Conservation (phyloP, 2,797 vertebrate species). For the Pseudochirops cupreus region DNA sequence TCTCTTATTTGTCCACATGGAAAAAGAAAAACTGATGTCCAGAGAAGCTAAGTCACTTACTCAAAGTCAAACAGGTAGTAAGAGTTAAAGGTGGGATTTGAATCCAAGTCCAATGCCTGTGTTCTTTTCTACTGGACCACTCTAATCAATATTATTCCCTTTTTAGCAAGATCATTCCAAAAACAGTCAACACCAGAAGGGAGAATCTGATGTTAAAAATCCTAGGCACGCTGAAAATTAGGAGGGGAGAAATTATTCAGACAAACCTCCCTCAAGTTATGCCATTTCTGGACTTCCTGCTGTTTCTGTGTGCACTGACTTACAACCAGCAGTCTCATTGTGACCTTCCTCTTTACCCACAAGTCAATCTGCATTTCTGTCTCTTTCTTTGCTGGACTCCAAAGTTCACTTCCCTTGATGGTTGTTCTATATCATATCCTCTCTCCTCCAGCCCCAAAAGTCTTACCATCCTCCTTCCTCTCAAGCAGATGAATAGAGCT, state of each 20-base stretch:
- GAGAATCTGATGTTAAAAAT: background rate
- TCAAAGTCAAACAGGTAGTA: background rate
- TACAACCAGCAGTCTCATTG: background rate
- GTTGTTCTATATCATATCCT: background rate
- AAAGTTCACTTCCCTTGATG: background rate
- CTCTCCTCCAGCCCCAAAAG: background rate
- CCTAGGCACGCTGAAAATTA: background rate
- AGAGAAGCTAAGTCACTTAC: background rate
- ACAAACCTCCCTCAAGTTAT: background rate
- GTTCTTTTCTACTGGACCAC: background rate
- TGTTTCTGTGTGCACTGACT: background rate
- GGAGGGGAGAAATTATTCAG: background rate
- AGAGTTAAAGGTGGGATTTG: background rate
- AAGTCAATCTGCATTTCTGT: background rate
- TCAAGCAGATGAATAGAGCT: background rate
- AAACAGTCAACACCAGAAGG: background rate
- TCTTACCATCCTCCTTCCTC: background rate
- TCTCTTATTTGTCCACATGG: background rate
- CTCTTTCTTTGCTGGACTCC: background rate
- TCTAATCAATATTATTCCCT: background rate
- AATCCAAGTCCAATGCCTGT: background rate
- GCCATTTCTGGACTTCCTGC: background rate
- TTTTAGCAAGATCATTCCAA: background rate
- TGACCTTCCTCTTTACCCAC: background rate
- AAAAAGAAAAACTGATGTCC: background rate